phyloP scores from a whole-genome alignment of 2,888 invertebrate species.

The Andricus quercusramuli region DNA sequence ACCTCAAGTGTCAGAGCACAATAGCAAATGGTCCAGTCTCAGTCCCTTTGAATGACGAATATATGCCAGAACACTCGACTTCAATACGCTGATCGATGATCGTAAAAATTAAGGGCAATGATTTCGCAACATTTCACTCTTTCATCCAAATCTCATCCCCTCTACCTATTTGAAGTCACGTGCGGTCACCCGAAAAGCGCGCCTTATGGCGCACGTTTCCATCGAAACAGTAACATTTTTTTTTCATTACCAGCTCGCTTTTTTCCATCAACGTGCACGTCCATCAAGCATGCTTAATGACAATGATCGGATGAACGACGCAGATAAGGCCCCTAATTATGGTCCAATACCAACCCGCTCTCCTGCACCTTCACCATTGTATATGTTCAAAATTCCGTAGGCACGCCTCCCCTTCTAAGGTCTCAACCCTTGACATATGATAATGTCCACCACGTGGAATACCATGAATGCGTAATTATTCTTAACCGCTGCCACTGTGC shows the following conservation, averaged over 20 bases:
- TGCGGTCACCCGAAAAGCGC: constrained; percentile 52
- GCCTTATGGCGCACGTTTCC: constrained; percentile 60
- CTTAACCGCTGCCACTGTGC: constrained; percentile 66
- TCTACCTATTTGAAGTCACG: constrained; percentile 47
- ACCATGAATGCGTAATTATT: constrained; percentile 72
- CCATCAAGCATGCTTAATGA: constrained; percentile 29
- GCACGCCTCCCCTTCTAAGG: constrained; percentile 13
- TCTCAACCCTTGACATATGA: constrained; percentile 65
- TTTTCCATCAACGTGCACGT: constrained; percentile 41
- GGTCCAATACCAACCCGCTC: constrained; percentile 31
- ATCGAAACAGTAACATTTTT: constrained; percentile 20
- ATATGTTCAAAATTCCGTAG: constrained; percentile 31
- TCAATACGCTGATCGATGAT: constrained; percentile 31
- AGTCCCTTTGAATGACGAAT: constrained; percentile 32
- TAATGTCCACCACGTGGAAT: constrained; percentile 59
- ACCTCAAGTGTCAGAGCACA: constrained; percentile 31
- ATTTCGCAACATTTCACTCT: constrained; percentile 59
- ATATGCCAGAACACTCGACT: constrained; percentile 1
- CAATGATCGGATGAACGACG: constrained; percentile 23
- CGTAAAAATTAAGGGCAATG: constrained; percentile 57
- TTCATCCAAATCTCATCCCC: constrained; percentile 43
- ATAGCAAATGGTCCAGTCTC: constrained; percentile 35
- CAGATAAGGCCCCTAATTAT: constrained; percentile 29
- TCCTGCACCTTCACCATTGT: constrained; percentile 35
- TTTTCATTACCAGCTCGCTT: constrained; percentile 45